A percentile compares a stretch with the other conserved stretches of the same genome.
These are phyloP conservation scores for Eulithis prunata DNA, from an alignment of 2,888 invertebrate genomes.

Conservation along the genomic window DNA sequence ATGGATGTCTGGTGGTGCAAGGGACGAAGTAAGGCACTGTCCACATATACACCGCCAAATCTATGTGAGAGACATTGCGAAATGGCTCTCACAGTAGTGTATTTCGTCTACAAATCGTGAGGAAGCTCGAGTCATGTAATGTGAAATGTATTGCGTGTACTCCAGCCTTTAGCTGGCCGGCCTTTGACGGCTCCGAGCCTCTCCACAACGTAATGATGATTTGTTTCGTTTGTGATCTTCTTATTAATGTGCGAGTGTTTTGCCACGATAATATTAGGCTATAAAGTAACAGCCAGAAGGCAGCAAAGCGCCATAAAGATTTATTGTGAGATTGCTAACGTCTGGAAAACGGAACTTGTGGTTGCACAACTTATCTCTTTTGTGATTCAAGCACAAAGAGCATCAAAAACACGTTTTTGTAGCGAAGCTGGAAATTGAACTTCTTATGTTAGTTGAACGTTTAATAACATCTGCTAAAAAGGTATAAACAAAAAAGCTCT, in stretches of 20 bases:
- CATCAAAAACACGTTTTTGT: slow-evolving; percentile 5
- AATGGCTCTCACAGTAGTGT: slow-evolving; percentile 2
- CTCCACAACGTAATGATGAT: slow-evolving; percentile 44
- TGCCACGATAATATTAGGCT: slow-evolving; percentile 45
- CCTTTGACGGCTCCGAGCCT: slow-evolving; percentile 40
- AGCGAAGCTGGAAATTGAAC: slow-evolving; percentile 8
- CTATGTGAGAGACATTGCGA: no score
- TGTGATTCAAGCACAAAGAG: slow-evolving; percentile 8
- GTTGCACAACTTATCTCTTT: slow-evolving; percentile 22
- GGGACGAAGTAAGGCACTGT: slow-evolving; percentile 37
- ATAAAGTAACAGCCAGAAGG: slow-evolving; percentile 43
- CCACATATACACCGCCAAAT: slow-evolving; percentile 14
- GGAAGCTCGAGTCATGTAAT: slow-evolving; percentile 17
- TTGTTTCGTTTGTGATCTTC: slow-evolving; percentile 46
- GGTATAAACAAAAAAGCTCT: neutral
- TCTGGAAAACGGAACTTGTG: slow-evolving; percentile 36
- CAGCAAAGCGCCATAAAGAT: slow-evolving; percentile 42
- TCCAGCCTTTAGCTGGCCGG: slow-evolving; percentile 30
- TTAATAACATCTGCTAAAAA: neutral
- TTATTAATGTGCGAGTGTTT: slow-evolving; percentile 48
- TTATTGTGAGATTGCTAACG: slow-evolving; percentile 41
- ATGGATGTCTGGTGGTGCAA: slow-evolving; percentile 58
- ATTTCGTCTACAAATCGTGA: slow-evolving; percentile 12
- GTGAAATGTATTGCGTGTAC: slow-evolving; percentile 25
- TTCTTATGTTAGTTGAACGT: neutral